Conservation (phyloP, 2,888 invertebrate species). For the Napeogenes inachia region DNA sequence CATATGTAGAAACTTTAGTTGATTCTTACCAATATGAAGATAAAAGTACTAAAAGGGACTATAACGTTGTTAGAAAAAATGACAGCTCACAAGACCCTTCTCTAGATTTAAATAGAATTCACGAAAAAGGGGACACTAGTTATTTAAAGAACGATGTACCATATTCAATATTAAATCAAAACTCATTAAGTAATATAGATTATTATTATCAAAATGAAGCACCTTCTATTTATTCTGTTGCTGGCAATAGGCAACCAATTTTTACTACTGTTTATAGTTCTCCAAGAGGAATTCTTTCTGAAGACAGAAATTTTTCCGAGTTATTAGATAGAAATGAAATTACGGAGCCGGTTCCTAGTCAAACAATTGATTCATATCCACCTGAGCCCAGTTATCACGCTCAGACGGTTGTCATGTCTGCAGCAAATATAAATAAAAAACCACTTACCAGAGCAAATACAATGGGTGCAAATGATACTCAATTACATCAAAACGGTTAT, state of each 20-base stretch:
- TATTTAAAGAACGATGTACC: conserved; percentile 53
- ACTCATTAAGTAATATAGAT: conserved; percentile 60
- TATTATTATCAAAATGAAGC: conserved; percentile 74
- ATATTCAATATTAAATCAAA: conserved; percentile 49
- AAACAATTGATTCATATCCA: conserved; percentile 67
- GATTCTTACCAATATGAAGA: conserved; percentile 69
- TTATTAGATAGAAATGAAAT: conserved; percentile 80
- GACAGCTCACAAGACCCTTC: conserved; percentile 52
- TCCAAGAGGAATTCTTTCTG: conserved; percentile 79
- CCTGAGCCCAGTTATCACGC: conserved; percentile 78
- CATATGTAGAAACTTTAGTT: conserved; percentile 76
- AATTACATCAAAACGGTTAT: conserved; percentile 80
- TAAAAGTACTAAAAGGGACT: conserved; percentile 56
- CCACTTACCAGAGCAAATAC: conserved; percentile 79
- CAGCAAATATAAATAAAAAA: conserved; percentile 61
- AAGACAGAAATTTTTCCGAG: conserved; percentile 82
- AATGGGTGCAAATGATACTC: conserved; percentile 71
- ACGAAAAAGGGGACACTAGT: conserved; percentile 51
- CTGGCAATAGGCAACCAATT: conserved; percentile 83
- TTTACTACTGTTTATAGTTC: conserved; percentile 87
- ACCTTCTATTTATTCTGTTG: conserved; percentile 85
- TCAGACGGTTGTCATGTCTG: conserved; percentile 72
- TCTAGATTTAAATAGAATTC: conserved; percentile 54
- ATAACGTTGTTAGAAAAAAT: conserved; percentile 44
- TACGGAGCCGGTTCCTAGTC: conserved; percentile 53